Percentiles rank a stretch among this genome's conserved stretches.
These are phyloP conservation scores for Caenorhabditis macrosperma DNA, from an alignment of 2,888 invertebrate species.

Conservation along the genomic window DNA sequence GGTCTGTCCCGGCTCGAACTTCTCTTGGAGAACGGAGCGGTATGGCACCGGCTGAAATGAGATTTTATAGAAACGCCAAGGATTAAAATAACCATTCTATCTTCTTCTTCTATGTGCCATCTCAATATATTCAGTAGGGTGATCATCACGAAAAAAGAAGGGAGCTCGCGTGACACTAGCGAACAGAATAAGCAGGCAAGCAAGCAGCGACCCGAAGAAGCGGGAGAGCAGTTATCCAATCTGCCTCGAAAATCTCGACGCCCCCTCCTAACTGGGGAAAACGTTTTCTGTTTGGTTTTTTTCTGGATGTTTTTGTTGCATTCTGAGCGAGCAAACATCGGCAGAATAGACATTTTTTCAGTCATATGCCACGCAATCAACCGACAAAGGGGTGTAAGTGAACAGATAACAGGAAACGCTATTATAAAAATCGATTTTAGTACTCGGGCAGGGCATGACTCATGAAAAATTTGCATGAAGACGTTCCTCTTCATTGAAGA, in stretches of 20 bases:
- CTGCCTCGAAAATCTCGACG: slow-evolving; percentile 32
- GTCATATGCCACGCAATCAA: slow-evolving; percentile 22
- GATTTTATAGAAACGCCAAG: not conserved
- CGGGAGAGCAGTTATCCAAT: slow-evolving; percentile 42
- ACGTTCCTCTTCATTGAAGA: no score
- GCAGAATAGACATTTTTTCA: not conserved
- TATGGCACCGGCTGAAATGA: slow-evolving; percentile 77
- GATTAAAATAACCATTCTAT: slow-evolving; percentile 45
- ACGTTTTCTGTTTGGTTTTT: slow-evolving; percentile 10
- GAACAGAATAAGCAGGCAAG: slow-evolving; percentile 53
- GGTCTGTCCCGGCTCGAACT: slow-evolving; percentile 78
- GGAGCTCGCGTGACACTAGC: slow-evolving; percentile 34
- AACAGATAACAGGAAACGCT: slow-evolving; percentile 21
- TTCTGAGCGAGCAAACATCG: slow-evolving; percentile 18
- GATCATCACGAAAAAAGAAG: slow-evolving; percentile 47
- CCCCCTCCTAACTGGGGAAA: slow-evolving; percentile 7
- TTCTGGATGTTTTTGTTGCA: not conserved
- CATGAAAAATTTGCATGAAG: no score
- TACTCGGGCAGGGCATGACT: not conserved
- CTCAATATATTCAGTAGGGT: slow-evolving; percentile 58
- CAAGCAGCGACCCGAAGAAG: slow-evolving; percentile 30
- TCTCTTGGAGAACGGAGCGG: slow-evolving; percentile 77
- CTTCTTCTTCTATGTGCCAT: slow-evolving; percentile 64
- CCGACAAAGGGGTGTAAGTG: slow-evolving; percentile 26
- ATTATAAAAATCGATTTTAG: not conserved